Base-by-base conservation (phyloP, 1,140 invertebrate species). In the Pachyrhynchus sulphureomaculatus region DNA sequence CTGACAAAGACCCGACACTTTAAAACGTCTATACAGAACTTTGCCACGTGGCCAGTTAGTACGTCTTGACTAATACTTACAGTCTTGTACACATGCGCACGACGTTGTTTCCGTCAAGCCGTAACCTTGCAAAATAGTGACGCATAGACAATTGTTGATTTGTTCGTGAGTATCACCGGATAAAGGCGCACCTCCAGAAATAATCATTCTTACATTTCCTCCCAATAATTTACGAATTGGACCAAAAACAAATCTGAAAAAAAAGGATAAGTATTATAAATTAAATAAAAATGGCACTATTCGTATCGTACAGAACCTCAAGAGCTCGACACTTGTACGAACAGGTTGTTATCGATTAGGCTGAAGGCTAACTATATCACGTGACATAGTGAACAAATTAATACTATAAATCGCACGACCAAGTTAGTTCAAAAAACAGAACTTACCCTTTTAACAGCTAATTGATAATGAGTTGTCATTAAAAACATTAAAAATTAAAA, bases 91-190 rank as follows among this genome's bases (percentile, higher is more conserved):
- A 13, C 93, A 91, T 21, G 92, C 93, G 72, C 90, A 93, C 2
- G 94, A 96, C 67, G 90, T 91, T 8, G 95, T 98, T 84, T 99
- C 96, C 1, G 97, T 99, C 29, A 99, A 84, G 5, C 96, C 97
- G 80, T 99, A 99, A 41, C 96, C 97, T 75, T 96, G 94, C 44
- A 92, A 85, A 18, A 99, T 86, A 39, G 89, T 88, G 37, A 91
- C 88, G 75, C 93, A 97, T 18, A 99, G 83, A 74, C 94, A 96
- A 55, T 92, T 87, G 75, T 95, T 90, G 66, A 98, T 92, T 76
- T 98, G 96, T 68, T 89, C 86, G 72, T 99, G 96, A 6, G 96
- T 98, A 71, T 98, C 94, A 2, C 93, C 86, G n/a, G 92, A 92
- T 0, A 99, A 81, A 17, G 96, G 96, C 29, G 97, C 97, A 62